Evolutionary conservation across 2,797 vertebrate species (phyloP).

Genomic region (Antennarius maculatus): DNA sequence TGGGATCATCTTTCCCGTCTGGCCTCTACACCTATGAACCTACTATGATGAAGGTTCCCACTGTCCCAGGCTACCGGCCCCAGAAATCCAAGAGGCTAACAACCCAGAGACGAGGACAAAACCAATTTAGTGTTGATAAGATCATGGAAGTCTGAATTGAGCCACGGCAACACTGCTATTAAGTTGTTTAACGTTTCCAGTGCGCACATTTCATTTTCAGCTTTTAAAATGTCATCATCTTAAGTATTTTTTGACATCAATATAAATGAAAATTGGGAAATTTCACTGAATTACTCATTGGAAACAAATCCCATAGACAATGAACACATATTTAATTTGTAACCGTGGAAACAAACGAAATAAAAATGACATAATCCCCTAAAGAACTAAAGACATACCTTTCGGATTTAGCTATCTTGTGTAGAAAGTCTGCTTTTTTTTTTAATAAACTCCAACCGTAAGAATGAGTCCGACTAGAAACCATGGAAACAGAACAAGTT

Average conservation of each 20-base stretch:
- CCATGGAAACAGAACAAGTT: too few species aligned
- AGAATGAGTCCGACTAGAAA: too few species aligned
- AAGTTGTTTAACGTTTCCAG: neutral
- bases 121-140: conserved; percentile 36
- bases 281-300: too few species aligned
- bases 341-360: too few species aligned
- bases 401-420: too few species aligned
- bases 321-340: too few species aligned
- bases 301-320: too few species aligned
- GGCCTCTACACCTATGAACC: conserved; percentile 32
- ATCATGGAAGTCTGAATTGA: conserved; percentile 18
- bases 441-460: too few species aligned
- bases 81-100: neutral
- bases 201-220: neutral
- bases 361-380: too few species aligned
- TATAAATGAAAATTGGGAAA: too few species aligned
- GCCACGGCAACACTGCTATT: neutral
- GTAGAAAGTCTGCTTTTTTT: too few species aligned
- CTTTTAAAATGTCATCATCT: neutral
- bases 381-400: too few species aligned
- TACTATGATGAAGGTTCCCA: conserved; percentile 37
- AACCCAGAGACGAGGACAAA: conserved; percentile 36
- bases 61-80: conserved; percentile 34
- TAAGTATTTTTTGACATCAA: neutral
- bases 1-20: conserved; percentile 35